Base-by-base conservation (phyloP, 2,797 vertebrate genomes). In the Gambelia wislizenii region DNA sequence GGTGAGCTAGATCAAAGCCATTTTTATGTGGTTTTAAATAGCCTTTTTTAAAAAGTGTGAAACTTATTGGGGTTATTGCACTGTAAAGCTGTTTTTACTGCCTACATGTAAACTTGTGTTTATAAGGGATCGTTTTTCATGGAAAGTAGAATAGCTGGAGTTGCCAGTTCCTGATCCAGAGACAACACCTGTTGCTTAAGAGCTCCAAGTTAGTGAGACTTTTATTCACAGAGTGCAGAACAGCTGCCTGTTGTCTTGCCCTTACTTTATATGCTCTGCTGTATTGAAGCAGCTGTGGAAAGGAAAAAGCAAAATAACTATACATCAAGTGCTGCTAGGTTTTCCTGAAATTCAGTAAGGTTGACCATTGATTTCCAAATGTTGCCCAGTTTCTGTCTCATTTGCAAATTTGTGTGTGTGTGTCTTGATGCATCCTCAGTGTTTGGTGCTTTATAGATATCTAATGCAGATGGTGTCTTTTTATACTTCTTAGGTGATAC, bases 401-500 rank as follows among this genome's bases (percentile, higher is more conserved):
- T 18, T 22, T 59, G 56, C 56, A 59, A 59, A 59, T 8, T 7
- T 83, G 12, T 83, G 42, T 83, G 30, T 52, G 44, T 78, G 44
- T n/a, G 36, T 85, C 30, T 61, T n/a, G 3, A 67, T 25, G n/a
- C 59, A 78, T 42, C 22, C 22, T 33, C 10, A 30, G 6, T 77
- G 3, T 87, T 91, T 86, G n/a, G 18, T 0, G 3, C 70, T 86
- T 0, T 86, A 6, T 84, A 30, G 1, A 64, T 54, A 82, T 47
- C n/a, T 94, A 91, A 94, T 85, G 86, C 0, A 81, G 81, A 0
- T 75, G 90, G 0, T 90, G 54, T 3, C 59, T 27, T 90, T 92
- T 33, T 91, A 4, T 96, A 72, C 94, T 92, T 59, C 93, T 75
- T 91, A 99, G 98, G 98, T 96, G 97, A 98, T 96, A 98, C 98